Evolutionary conservation across 2,797 vertebrate species (phyloP), one percentile per base, ranked within the genome.

Genomic region (Pangasius mekongensis): DNA sequence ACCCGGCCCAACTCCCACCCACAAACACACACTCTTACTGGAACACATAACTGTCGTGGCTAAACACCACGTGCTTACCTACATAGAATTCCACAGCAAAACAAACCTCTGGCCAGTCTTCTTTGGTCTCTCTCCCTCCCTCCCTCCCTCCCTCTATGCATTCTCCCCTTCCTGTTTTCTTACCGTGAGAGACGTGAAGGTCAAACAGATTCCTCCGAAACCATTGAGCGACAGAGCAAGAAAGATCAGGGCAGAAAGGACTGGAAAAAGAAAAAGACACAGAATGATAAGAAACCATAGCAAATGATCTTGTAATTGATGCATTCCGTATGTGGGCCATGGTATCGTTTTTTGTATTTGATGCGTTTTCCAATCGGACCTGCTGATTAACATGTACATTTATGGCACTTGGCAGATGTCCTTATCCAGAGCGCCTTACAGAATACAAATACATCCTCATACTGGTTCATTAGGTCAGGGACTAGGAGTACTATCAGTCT

Each of bases 121-220:
- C 43, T 47, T 47, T 1, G 2, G 3, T 7, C 27, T n/a, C 16
- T 6, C 60, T 43, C 20, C 20, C 73, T 11, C 13, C 30, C 18
- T 3, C 39, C 24, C 18, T 24, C 20, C 24, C 20, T 11, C 13
- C 27, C 18, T 3, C 39, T 6, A 43, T 71, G 24, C 11, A 16
- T 33, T 71, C 66, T 76, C 33, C 24, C 3, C 5, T 24, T 20
- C 2, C 49, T 33, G 60, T 24, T 78, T 69, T 91, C 97, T 97
- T 94, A 98, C 98, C 88, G 97, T 98, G 89, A 98, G 95, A 0
- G 98, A 98, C 0, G 98, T 98, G 94, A 98, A 98, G 14, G 97
- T 98, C 92, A 98, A 92, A 92, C 98, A 98, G 94, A 98, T 98
- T 52, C 98, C 98, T 85, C 97, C 97, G 5, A 98, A 98, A 85